phyloP scores from a whole-genome alignment of 2,888 invertebrate species.

The Agrochola lota region DNA sequence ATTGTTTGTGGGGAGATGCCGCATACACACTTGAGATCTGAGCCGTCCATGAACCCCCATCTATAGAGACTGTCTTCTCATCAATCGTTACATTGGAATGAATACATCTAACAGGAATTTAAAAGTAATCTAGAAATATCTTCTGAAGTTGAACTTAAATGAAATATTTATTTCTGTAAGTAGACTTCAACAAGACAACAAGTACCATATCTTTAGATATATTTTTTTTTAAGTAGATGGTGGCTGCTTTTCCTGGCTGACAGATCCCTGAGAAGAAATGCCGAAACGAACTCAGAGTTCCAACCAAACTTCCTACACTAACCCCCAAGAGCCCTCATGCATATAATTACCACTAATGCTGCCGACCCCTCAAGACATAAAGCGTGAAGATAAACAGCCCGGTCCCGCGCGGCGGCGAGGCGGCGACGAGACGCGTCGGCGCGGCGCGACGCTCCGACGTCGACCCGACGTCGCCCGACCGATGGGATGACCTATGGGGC shows the following conservation, averaged over 20 bases:
- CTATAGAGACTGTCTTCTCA: no score
- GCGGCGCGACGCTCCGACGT: slow-evolving; percentile 61
- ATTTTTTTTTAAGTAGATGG: background rate
- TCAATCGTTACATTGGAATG: background rate
- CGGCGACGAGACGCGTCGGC: slow-evolving; percentile 60
- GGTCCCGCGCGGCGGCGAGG: slow-evolving; percentile 45
- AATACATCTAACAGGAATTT: background rate
- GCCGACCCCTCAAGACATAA: slow-evolving; percentile 42
- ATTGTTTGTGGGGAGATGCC: no score
- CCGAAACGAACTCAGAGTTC: background rate
- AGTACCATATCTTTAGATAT: no score
- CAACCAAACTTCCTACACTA: background rate
- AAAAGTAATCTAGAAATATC: background rate
- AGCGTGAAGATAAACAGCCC: slow-evolving; percentile 56
- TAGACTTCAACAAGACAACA: no score
- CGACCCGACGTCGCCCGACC: slow-evolving; percentile 39
- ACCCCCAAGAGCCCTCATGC: slow-evolving; percentile 28
- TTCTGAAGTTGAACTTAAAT: background rate
- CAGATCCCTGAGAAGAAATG: background rate
- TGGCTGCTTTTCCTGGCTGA: background rate
- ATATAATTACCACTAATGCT: slow-evolving; percentile 40
- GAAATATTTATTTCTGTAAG: background rate
- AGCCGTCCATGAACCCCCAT: no score
- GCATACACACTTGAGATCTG: no score
- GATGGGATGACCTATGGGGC: slow-evolving; percentile 61